Percentiles rank a stretch among this genome's conserved stretches.
phyloP scores from a whole-genome alignment of 1,140 invertebrate species.

The Pseudoatta argentina region DNA sequence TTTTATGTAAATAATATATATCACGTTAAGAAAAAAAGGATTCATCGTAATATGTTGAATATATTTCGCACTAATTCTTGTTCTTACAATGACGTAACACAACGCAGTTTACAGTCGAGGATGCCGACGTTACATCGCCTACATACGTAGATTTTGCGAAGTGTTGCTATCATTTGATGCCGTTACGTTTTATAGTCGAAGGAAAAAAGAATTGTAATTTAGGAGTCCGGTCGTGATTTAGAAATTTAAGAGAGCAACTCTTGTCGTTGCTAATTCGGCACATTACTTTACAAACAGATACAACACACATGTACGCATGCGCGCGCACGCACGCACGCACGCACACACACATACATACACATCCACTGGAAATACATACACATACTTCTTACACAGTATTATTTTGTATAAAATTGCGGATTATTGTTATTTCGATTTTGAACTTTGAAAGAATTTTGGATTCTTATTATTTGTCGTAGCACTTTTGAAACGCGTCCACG shows the following conservation, averaged over 20 bases:
- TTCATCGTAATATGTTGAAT: constrained; percentile 61
- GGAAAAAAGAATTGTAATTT: constrained; percentile 19
- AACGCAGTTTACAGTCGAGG: not conserved
- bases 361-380: not conserved
- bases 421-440: constrained; percentile 26
- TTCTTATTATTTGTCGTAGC: constrained; percentile 19
- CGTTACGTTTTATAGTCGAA: not conserved
- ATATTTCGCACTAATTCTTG: constrained; percentile 42
- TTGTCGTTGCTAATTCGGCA: constrained; percentile 23
- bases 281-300: constrained; percentile 13
- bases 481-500: not conserved
- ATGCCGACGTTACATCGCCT: constrained; percentile 27
- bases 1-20: constrained; percentile 73
- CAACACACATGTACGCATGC: not conserved
- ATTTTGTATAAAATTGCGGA: constrained; percentile 44
- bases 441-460: constrained; percentile 1
- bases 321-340: not conserved
- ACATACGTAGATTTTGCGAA: constrained; percentile 26
- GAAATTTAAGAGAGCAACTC: constrained; percentile 41
- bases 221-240: constrained; percentile 40
- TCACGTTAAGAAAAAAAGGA: constrained; percentile 55
- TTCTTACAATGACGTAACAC: constrained; percentile 43
- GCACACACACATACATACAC: not conserved
- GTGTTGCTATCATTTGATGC: constrained; percentile 16
- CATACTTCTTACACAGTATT: not conserved